Evolutionary conservation across 1,140 invertebrate genomes (phyloP).

Genomic region (Acromyrmex echinatior): DNA sequence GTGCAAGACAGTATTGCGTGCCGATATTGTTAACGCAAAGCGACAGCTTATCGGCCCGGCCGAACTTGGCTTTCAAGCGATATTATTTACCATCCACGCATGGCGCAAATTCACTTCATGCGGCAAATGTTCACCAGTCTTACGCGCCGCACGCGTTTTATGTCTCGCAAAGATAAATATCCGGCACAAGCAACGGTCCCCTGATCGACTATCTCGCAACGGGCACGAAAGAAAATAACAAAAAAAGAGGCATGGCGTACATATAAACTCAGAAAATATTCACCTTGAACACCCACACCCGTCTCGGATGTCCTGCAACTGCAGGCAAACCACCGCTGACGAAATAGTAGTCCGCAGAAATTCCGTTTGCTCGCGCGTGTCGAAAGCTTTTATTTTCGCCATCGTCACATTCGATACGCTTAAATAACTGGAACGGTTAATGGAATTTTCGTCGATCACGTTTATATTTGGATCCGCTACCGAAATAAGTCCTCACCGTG

Average conservation of each 20-base stretch:
- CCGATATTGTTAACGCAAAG: conserved; percentile 55
- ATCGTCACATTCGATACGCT: conserved; percentile 21
- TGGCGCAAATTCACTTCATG: background rate
- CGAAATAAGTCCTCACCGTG: conserved; percentile 10
- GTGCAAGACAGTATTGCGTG: conserved; percentile 37
- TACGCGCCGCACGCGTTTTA: conserved; percentile 34
- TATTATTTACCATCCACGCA: conserved; percentile 47
- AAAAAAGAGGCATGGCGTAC: background rate
- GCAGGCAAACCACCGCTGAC: background rate
- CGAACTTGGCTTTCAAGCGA: conserved; percentile 48
- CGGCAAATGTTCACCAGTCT: conserved; percentile 36
- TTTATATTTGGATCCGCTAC: conserved; percentile 28
- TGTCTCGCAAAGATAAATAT: conserved; percentile 32
- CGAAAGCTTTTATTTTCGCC: conserved; percentile 38
- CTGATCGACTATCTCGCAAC: background rate
- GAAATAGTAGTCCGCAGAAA: conserved; percentile 18
- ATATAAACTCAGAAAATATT: conserved; percentile 17
- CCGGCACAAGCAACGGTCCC: background rate
- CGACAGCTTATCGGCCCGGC: conserved; percentile 43
- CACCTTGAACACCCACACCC: conserved; percentile 5
- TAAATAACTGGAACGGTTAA: conserved; percentile 49
- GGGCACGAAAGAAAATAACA: background rate
- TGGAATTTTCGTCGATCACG: conserved; percentile 32
- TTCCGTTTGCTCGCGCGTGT: conserved; percentile 13
- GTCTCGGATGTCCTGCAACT: conserved; percentile 13